Percentiles rank a stretch among this genome's conserved stretches.
phyloP scores from a whole-genome alignment of 2,888 invertebrate species.

The Hirtodrosophila cameraria region DNA sequence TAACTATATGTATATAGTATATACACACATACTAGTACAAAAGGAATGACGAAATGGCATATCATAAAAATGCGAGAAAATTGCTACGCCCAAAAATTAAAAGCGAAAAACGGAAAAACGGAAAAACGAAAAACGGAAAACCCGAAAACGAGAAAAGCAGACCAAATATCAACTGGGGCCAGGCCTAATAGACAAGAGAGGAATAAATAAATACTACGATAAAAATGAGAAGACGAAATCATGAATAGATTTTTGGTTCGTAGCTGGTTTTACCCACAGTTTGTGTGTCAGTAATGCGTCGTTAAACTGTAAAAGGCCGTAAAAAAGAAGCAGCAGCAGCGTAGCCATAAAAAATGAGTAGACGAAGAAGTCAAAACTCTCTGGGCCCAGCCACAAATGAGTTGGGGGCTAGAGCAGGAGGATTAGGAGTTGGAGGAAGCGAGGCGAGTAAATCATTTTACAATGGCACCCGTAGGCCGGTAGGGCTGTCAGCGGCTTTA shows the following conservation, averaged over 20 bases:
- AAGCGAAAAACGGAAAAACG: conserved; percentile 29
- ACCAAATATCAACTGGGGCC: conserved; percentile 52
- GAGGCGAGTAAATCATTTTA: conserved; percentile 76
- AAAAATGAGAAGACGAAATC: conserved; percentile 62
- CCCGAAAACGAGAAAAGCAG: conserved; percentile 25
- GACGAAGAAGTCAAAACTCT: conserved; percentile 33
- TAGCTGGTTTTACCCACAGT: conserved; percentile 38
- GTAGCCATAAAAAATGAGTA: conserved; percentile 69
- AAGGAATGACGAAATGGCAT: conserved; percentile 62
- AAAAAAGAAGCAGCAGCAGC: conserved; percentile 52
- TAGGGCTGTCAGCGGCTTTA: conserved; percentile 64
- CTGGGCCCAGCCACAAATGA: conserved; percentile 53
- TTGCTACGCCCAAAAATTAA: conserved; percentile 71
- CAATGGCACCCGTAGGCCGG: conserved; percentile 62
- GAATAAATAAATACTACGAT: conserved; percentile 63
- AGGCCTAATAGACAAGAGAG: conserved; percentile 51
- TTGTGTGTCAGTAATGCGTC: conserved; percentile 79
- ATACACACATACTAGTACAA: too few species aligned
- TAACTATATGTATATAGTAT: conserved; percentile 7
- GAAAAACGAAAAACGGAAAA: conserved; percentile 11
- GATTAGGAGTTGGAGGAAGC: neutral
- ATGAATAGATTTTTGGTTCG: conserved; percentile 73
- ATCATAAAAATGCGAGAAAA: conserved; percentile 65
- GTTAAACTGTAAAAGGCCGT: conserved; percentile 80
- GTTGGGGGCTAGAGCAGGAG: conserved; percentile 5